Conservation (phyloP, 2,113 vertebrate genomes). For the Nibea coibor region DNA sequence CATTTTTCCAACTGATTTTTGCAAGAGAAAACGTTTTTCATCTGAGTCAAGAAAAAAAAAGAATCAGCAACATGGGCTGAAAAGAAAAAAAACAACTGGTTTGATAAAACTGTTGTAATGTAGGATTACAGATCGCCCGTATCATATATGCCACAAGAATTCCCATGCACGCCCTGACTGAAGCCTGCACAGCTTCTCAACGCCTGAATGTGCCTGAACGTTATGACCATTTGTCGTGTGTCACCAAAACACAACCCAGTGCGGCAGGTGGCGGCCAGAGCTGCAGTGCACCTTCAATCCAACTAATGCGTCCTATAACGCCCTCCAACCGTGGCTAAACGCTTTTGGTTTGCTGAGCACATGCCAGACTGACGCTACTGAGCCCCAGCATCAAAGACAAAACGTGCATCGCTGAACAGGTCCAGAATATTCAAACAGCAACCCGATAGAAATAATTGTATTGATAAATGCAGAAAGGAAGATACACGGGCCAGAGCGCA, state of each 20-base stretch:
- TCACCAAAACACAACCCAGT: slow-evolving; percentile 18
- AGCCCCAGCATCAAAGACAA: slow-evolving; percentile 34
- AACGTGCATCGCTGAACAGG: slow-evolving; percentile 16
- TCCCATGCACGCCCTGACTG: neutral
- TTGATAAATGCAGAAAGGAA: slow-evolving; percentile 3
- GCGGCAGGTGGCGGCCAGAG: slow-evolving; percentile 46
- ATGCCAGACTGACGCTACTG: slow-evolving; percentile 18
- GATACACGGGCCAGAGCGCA: neutral
- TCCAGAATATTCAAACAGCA: slow-evolving; percentile 16
- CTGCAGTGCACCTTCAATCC: slow-evolving; percentile 26
- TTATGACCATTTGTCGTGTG: slow-evolving; percentile 6
- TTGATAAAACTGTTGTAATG: neutral
- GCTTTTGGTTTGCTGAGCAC: slow-evolving; percentile 45
- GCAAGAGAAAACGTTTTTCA: slow-evolving; percentile 1
- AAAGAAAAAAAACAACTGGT: neutral
- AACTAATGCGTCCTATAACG: slow-evolving; percentile 38
- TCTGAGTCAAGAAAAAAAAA: neutral
- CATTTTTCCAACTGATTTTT: slow-evolving; percentile 20
- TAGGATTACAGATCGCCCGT: neutral
- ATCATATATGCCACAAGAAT: neutral
- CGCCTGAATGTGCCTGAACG: slow-evolving; percentile 18
- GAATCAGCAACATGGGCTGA: neutral
- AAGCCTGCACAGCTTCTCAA: neutral
- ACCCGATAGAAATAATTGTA: slow-evolving; percentile 11
- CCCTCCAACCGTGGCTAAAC: slow-evolving; percentile 24